These are phyloP conservation scores for Sebastes cheni DNA, from an alignment of 2,797 vertebrate genomes.

Conservation along the genomic window DNA sequence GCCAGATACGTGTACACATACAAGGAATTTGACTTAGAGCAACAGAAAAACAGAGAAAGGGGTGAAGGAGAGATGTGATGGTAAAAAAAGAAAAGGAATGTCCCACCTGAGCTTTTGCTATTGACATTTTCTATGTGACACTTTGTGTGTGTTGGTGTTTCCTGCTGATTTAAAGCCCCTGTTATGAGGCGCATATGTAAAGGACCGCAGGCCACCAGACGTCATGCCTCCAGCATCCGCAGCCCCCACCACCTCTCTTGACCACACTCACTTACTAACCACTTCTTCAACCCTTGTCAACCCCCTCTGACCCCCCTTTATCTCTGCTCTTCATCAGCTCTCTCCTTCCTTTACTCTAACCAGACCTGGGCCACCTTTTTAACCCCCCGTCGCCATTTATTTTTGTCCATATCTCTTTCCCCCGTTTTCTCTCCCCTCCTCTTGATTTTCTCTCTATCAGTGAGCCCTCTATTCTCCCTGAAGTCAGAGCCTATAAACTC, in stretches of 20 bases:
- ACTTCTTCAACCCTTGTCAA: constrained; percentile 1
- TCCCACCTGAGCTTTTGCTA: constrained; percentile 42
- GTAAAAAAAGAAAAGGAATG: constrained; percentile 3
- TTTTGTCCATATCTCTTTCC: not conserved
- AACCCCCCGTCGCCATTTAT: not conserved
- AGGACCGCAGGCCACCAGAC: constrained; percentile 54
- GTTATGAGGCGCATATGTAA: constrained; percentile 51
- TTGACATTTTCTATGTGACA: constrained; percentile 24
- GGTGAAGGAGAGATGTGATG: not conserved
- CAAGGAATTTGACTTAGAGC: not conserved
- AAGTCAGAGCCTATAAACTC: not conserved
- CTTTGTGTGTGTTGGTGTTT: constrained; percentile 30
- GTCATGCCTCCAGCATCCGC: constrained; percentile 34
- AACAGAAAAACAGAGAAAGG: not conserved
- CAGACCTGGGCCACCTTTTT: not conserved
- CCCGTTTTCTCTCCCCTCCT: not conserved
- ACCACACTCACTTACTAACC: constrained; percentile 20
- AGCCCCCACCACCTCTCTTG: constrained; percentile 3
- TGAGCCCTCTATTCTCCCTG: not conserved
- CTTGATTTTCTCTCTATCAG: not conserved
- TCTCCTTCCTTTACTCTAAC: not conserved
- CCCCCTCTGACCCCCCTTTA: not conserved
- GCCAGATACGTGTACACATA: not conserved
- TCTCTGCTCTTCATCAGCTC: constrained; percentile 13
- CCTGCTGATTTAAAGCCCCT: constrained; percentile 54